Percentiles rank a stretch among this genome's conserved stretches.
These are phyloP conservation scores for Polymixis lichenea DNA, from an alignment of 2,888 invertebrate genomes.

Conservation along the genomic window DNA sequence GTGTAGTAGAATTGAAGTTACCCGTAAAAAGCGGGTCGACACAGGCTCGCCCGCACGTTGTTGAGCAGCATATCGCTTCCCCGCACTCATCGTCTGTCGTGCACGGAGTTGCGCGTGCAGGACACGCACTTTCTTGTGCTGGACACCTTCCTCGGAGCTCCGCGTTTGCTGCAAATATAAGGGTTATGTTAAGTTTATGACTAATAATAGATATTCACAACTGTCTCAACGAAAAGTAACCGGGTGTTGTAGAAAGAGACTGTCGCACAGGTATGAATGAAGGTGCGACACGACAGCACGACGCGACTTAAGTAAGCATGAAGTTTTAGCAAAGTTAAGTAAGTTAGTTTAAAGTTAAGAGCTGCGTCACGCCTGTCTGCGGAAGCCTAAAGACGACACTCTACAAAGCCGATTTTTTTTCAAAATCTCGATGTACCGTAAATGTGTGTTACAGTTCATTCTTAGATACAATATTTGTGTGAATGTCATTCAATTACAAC, in stretches of 20 bases:
- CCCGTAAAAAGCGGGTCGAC: slow-evolving; percentile 92
- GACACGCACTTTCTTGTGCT: slow-evolving; percentile 86
- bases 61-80: slow-evolving; percentile 92
- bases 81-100: slow-evolving; percentile 91
- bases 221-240: not conserved
- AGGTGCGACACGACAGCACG: too few species aligned
- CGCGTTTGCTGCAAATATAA: slow-evolving; percentile 78
- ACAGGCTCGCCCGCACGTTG: slow-evolving; percentile 92
- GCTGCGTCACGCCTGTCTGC: too few species aligned
- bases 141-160: slow-evolving; percentile 88
- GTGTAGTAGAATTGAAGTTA: slow-evolving; percentile 69
- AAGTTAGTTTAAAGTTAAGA: too few species aligned
- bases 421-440: too few species aligned
- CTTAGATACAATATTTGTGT: not conserved
- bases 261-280: too few species aligned
- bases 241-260: too few species aligned
- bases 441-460: too few species aligned
- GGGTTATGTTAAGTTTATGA: not conserved
- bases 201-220: not conserved
- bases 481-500: too few species aligned
- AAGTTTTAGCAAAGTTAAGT: too few species aligned
- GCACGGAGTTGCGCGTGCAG: slow-evolving; percentile 91
- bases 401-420: too few species aligned
- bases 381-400: too few species aligned
- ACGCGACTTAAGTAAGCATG: too few species aligned